Percentiles rank a stretch among this genome's conserved stretches.
These are phyloP conservation scores for Agrochola litura DNA, from an alignment of 2,888 invertebrate genomes.

Conservation along the genomic window DNA sequence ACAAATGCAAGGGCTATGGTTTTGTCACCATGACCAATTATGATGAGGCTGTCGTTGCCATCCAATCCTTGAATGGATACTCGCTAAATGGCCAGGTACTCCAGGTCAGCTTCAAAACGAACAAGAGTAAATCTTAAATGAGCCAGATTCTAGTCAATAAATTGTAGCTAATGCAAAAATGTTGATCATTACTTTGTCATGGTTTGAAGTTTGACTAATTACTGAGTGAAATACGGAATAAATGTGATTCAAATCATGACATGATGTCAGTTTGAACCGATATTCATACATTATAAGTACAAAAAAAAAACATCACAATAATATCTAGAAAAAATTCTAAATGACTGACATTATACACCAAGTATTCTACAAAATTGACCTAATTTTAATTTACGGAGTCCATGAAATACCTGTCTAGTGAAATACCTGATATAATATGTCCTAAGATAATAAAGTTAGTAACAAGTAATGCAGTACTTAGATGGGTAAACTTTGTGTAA, in stretches of 20 bases:
- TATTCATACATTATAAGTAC: conserved; percentile 80
- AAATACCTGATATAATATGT: conserved; percentile 63
- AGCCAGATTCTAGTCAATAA: conserved; percentile 89
- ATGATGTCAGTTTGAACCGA: conserved; percentile 71
- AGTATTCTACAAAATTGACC: conserved; percentile 68
- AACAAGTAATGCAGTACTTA: conserved; percentile 61
- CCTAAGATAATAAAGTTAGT: conserved; percentile 64
- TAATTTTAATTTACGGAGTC: conserved; percentile 67
- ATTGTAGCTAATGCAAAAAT: conserved; percentile 90
- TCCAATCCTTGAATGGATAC: conserved; percentile 98
- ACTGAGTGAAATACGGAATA: conserved; percentile 76
- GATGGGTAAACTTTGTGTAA: conserved; percentile 48
- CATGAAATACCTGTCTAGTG: conserved; percentile 67
- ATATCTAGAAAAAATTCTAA: conserved; percentile 62
- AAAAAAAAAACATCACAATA: conserved; percentile 71
- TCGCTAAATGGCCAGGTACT: conserved; percentile 98
- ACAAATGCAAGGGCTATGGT: conserved; percentile 99
- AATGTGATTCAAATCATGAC: conserved; percentile 83
- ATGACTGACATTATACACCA: conserved; percentile 67
- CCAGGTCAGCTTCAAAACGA: conserved; percentile 99
- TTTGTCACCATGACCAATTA: conserved; percentile 99
- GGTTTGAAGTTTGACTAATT: conserved; percentile 85
- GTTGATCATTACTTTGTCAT: conserved; percentile 89
- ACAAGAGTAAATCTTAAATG: conserved; percentile 94
- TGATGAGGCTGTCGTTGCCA: conserved; percentile 98